A percentile compares a stretch with the other conserved stretches of the same genome.
These are phyloP conservation scores for Sardina pilchardus DNA, from an alignment of 2,113 vertebrate genomes.

Conservation along the genomic window DNA sequence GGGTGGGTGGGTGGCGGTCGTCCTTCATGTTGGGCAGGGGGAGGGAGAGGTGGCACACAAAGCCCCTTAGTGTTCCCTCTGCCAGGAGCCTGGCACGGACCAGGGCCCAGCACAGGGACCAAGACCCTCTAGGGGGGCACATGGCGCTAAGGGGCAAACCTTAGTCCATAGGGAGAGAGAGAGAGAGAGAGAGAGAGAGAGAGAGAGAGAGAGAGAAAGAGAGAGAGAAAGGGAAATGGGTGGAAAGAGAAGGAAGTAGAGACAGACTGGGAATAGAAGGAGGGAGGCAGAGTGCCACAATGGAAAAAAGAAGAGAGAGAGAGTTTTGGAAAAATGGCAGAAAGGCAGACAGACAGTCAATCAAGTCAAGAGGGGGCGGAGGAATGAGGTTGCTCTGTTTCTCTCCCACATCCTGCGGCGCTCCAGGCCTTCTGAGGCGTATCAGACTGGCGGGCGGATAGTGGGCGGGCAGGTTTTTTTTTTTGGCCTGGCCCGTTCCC, in stretches of 20 bases:
- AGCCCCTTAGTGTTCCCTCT: constrained; percentile 38
- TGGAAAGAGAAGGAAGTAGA: constrained; percentile 52
- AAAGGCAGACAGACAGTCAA: constrained; percentile 21
- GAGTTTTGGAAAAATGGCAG: constrained; percentile 26
- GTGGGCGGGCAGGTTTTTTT: background rate
- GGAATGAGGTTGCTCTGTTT: too few species aligned
- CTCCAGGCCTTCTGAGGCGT: background rate
- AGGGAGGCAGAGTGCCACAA: background rate
- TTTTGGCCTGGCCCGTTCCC: background rate
- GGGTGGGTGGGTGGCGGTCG: background rate
- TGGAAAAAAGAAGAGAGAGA: too few species aligned
- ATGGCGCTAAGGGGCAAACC: too few species aligned
- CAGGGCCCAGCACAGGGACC: too few species aligned
- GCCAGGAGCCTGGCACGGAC: background rate
- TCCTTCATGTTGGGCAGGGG: constrained; percentile 15
- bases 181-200: constrained; percentile 42
- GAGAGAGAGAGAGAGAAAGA: constrained; percentile 53
- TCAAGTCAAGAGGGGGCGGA: too few species aligned
- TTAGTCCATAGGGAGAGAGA: too few species aligned
- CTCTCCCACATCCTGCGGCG: constrained; percentile 6
- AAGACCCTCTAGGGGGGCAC: too few species aligned
- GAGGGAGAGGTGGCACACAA: constrained; percentile 25
- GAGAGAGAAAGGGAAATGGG: background rate
- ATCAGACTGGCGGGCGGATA: background rate
- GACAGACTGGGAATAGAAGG: constrained; percentile 36